A percentile compares a stretch with the other conserved stretches of the same genome.
phyloP scores from a whole-genome alignment of 2,888 invertebrate genomes.

The Uloborus plumipes region DNA sequence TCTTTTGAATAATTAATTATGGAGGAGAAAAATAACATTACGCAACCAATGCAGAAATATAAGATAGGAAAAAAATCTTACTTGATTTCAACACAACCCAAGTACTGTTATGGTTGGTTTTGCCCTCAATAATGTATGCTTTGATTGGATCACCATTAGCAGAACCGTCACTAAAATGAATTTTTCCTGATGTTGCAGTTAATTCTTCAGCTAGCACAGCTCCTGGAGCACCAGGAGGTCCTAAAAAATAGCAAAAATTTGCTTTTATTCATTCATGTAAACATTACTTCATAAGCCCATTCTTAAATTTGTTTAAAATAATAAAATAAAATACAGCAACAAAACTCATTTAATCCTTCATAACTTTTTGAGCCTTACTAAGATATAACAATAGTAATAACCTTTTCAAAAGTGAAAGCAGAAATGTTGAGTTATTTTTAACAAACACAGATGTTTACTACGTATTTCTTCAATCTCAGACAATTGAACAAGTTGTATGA shows the following conservation, averaged over 20 bases:
- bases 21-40: neutral
- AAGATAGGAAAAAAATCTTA: slow-evolving; percentile 67
- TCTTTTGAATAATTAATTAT: neutral
- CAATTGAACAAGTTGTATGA: too few species aligned
- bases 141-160: slow-evolving; percentile 85
- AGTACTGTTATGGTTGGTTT: slow-evolving; percentile 87
- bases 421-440: too few species aligned
- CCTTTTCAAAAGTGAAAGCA: too few species aligned
- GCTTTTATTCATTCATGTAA: too few species aligned
- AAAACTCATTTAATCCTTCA: too few species aligned
- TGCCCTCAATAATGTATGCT: slow-evolving; percentile 84
- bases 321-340: too few species aligned
- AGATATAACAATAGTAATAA: too few species aligned
- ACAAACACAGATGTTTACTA: too few species aligned
- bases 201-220: slow-evolving; percentile 86
- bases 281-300: too few species aligned
- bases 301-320: too few species aligned
- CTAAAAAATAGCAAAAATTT: slow-evolving; percentile 63
- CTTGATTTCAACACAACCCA: slow-evolving; percentile 82
- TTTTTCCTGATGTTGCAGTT: slow-evolving; percentile 81
- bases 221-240: slow-evolving; percentile 90
- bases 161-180: slow-evolving; percentile 92
- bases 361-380: too few species aligned
- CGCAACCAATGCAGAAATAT: neutral
- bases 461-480: too few species aligned